Base-by-base conservation (phyloP, 2,888 invertebrate genomes). In the Hybos culiciformis region DNA sequence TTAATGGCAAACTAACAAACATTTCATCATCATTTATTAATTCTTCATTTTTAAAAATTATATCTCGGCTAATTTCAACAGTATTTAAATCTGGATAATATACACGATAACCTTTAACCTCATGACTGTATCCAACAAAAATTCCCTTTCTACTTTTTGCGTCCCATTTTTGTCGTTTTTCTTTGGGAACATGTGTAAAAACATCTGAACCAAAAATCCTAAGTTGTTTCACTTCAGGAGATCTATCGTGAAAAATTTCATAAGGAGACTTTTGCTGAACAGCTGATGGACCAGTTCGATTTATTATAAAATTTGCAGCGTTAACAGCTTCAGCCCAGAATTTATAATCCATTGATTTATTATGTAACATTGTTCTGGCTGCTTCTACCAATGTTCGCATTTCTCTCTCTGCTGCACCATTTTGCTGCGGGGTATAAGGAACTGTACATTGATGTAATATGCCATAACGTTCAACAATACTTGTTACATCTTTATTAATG, bases 321-420 rank as follows among this genome's bases (percentile, higher is more conserved):
- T 54, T 51, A 0, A 61, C 54, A 2, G 62, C 62, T 50, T 65
- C 63, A n/a, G 60, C 59, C 62, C 61, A 63, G 5, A 61, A 47
- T 17, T 46, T 47, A 19, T 47, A 46, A 5, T 42, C 24, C 7
- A 57, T 18, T 0, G 52, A 52, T 41, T 26, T 26, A 6, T 26
- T 26, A 6, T 26, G 26, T 26, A 26, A 12, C 7, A 26, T 5
- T 4, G 7, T 26, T 5, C 26, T 3, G 7, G 32, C 40, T 3
- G 33, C 9, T 20, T 40, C 40, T 23, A 40, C 40, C 5, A 40
- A 2, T 3, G 32, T 40, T n/a, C 40, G 11, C 33, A 40, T 40
- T n/a, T 40, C 40, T 32, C 21, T 20, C 12, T 40, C 40, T 14
- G 32, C 40, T 2, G 18, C 6, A 6, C 40, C 40, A 32, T 31